These are phyloP conservation scores for Graptemys geographica DNA, from an alignment of 2,797 vertebrate species.

Conservation along the genomic window DNA sequence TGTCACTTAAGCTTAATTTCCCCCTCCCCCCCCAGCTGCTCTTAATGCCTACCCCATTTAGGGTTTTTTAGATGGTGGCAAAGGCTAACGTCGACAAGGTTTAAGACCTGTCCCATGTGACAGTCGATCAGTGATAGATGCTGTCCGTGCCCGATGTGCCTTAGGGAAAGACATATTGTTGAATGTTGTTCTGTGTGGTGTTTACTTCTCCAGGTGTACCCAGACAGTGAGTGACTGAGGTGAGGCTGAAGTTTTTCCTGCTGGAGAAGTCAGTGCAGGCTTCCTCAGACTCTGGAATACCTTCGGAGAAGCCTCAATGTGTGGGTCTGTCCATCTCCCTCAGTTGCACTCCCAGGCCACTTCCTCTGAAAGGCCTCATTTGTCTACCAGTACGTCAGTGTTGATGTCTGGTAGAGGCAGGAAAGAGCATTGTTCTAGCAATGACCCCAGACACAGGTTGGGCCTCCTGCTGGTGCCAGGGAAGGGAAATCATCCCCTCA, in stretches of 20 bases:
- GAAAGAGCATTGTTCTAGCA: neutral
- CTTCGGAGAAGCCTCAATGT: neutral
- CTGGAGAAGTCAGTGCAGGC: neutral
- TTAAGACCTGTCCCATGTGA: neutral
- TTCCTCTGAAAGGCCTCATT: neutral
- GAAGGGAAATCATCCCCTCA: neutral
- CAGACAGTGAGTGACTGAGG: neutral
- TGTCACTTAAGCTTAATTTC: neutral
- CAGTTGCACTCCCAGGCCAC: neutral
- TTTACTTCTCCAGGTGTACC: neutral
- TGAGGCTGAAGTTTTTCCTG: neutral
- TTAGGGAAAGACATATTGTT: neutral
- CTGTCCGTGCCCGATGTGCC: neutral
- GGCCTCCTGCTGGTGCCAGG: neutral
- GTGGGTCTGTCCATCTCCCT: neutral
- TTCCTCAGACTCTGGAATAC: neutral
- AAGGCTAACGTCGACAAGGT: neutral
- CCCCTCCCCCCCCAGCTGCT: neutral
- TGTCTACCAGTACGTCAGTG: neutral
- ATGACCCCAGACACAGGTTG: neutral
- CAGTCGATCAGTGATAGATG: neutral
- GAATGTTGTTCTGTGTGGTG: neutral
- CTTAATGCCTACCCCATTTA: neutral
- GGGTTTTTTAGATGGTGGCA: neutral
- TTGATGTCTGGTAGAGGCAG: neutral